Evolutionary conservation across 2,888 invertebrate genomes (phyloP).

Genomic region (Clunio marinus): DNA sequence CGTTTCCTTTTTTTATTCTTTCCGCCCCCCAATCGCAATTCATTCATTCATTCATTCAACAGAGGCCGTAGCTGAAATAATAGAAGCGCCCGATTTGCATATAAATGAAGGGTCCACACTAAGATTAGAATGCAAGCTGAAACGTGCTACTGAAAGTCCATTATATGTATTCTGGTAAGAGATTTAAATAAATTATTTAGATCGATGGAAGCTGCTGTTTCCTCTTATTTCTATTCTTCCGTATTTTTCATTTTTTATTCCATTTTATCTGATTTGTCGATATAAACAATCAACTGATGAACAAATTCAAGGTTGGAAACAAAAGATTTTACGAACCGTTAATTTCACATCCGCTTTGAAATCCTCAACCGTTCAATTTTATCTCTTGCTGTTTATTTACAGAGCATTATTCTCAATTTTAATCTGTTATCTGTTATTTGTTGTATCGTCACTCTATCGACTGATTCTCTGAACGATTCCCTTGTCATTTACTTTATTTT

Average conservation of each 20-base stretch:
- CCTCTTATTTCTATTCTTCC: conserved; percentile 17
- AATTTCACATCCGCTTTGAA: neutral
- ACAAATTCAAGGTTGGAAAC: too few species aligned
- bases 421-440: too few species aligned
- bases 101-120: conserved; percentile 51
- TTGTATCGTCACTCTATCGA: too few species aligned
- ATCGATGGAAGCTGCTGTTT: conserved; percentile 18
- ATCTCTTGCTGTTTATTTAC: too few species aligned
- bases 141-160: conserved; percentile 51
- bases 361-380: too few species aligned
- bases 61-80: conserved; percentile 52
- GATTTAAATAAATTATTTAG: conserved; percentile 38
- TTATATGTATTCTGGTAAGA: conserved; percentile 51
- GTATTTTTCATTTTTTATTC: conserved; percentile 8
- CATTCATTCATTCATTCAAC: conserved; percentile 32
- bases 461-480: neutral
- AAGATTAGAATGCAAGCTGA: conserved; percentile 50
- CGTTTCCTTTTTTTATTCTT: neutral
- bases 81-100: conserved; percentile 50
- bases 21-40: neutral
- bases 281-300: too few species aligned
- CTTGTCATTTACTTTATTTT: neutral
- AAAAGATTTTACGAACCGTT: neutral
- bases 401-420: too few species aligned
- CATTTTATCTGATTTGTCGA: too few species aligned